Conservation (phyloP, 2,113 vertebrate genomes). For the Cebidichthys violaceus region DNA sequence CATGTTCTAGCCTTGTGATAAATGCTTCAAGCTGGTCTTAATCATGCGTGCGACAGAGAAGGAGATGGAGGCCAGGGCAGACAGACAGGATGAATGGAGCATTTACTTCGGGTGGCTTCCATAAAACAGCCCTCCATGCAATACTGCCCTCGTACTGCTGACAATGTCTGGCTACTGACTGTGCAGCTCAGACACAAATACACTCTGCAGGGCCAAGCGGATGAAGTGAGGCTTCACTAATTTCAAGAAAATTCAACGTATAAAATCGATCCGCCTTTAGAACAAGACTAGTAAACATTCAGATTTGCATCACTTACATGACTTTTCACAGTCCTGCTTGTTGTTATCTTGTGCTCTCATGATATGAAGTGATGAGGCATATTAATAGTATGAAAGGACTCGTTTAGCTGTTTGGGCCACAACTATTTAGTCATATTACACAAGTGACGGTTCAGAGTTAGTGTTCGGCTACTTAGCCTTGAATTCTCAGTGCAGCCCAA, state of each 20-base stretch:
- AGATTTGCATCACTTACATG: background rate
- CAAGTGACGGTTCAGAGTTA: constrained; percentile 13
- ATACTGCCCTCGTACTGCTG: constrained; percentile 42
- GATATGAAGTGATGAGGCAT: background rate
- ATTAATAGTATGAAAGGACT: background rate
- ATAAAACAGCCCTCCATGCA: constrained; percentile 60
- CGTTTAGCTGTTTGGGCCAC: constrained; percentile 17
- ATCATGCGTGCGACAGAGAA: constrained; percentile 80
- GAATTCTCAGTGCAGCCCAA: constrained; percentile 75
- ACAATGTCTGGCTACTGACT: constrained; percentile 50
- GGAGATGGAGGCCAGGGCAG: constrained; percentile 71
- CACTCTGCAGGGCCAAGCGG: constrained; percentile 27
- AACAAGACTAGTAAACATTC: constrained; percentile 1
- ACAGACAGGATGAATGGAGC: constrained; percentile 74
- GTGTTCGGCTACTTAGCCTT: constrained; percentile 48
- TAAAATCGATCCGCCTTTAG: background rate
- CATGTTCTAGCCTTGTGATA: constrained; percentile 59
- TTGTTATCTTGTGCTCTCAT: constrained; percentile 8
- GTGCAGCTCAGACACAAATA: constrained; percentile 60
- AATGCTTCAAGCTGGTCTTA: constrained; percentile 79
- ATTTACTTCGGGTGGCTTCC: constrained; percentile 70
- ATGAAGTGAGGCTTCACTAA: constrained; percentile 48
- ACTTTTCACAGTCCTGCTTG: constrained; percentile 9
- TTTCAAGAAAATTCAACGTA: constrained; percentile 5
- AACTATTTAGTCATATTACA: constrained; percentile 9